phyloP scores from a whole-genome alignment of 2,797 vertebrate genomes.

The Cottoperca gobio region DNA sequence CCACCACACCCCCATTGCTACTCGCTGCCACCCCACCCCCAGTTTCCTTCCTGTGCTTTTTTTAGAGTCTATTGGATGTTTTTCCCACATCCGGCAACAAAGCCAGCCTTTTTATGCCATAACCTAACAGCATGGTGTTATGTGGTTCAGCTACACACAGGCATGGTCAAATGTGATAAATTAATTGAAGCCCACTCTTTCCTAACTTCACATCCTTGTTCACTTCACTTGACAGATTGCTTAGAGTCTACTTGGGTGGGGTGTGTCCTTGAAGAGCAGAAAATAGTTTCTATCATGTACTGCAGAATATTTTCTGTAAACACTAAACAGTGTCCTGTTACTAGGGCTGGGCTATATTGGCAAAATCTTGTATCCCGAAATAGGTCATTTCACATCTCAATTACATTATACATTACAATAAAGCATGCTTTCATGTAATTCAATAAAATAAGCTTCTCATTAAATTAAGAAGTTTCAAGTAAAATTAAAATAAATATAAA shows the following conservation, averaged over 20 bases:
- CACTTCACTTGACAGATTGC: conserved; percentile 10
- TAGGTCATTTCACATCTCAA: too few relatives aligned
- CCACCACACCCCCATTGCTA: conserved; percentile 87
- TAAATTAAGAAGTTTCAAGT: too few relatives aligned
- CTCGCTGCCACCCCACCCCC: conserved; percentile 90
- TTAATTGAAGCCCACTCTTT: conserved; percentile 38
- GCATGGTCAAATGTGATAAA: conserved; percentile 55
- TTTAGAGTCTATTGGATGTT: conserved; percentile 96
- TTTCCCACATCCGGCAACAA: conserved; percentile 97
- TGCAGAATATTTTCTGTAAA: conserved; percentile 8
- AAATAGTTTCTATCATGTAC: not conserved
- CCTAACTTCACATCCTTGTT: conserved; percentile 15
- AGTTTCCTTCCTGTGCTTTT: conserved; percentile 99
- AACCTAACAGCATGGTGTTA: conserved; percentile 80
- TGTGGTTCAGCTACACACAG: conserved; percentile 64
- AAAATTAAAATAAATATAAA: too few relatives aligned
- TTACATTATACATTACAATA: too few relatives aligned
- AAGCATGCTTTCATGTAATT: too few relatives aligned
- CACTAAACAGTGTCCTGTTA: not conserved
- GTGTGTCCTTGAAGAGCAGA: conserved; percentile 14
- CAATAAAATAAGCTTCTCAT: too few relatives aligned
- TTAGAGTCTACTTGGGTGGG: not conserved
- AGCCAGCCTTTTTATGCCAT: conserved; percentile 94
- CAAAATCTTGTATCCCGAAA: too few relatives aligned
- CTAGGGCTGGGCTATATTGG: too few relatives aligned